Percentiles rank a stretch among this genome's conserved stretches.
Conservation (phyloP, 2,113 vertebrate genomes). For the Gasterosteus aculeatus region DNA sequence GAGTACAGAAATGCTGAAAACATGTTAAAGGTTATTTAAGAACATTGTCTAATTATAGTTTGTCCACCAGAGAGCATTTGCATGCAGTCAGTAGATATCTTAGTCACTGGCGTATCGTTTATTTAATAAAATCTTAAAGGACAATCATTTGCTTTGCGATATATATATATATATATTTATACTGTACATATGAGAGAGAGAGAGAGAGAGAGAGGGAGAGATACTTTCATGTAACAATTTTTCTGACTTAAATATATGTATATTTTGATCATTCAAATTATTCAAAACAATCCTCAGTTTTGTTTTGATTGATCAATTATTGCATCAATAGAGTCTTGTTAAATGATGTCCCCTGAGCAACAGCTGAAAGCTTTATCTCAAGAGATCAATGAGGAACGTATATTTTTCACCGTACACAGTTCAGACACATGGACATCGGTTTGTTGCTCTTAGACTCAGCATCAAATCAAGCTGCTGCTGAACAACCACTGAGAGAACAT, state of each 20-base stretch:
- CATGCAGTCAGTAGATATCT: not conserved
- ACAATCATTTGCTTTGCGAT: not conserved
- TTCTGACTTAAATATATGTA: not conserved
- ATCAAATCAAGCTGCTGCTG: not conserved
- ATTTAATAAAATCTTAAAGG: not conserved
- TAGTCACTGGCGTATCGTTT: not conserved
- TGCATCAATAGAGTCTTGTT: slow-evolving; percentile 6
- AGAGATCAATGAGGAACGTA: slow-evolving; percentile 23
- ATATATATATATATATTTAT: not conserved
- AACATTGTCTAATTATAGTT: not conserved
- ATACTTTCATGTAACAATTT: too few species aligned
- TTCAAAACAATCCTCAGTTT: slow-evolving; percentile 14
- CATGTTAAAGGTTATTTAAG: not conserved
- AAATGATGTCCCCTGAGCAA: not conserved
- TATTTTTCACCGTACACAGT: not conserved
- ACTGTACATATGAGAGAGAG: too few species aligned
- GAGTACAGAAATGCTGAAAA: not conserved
- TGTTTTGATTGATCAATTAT: slow-evolving; percentile 20
- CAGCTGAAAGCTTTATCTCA: slow-evolving; percentile 21
- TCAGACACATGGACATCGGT: not conserved
- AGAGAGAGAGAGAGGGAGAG: too few species aligned
- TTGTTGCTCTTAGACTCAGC: not conserved
- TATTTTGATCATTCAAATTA: not conserved
- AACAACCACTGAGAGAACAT: not conserved
- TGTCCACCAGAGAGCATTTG: not conserved